phyloP scores from a whole-genome alignment of 2,888 invertebrate genomes.

The Drosophila atripex region DNA sequence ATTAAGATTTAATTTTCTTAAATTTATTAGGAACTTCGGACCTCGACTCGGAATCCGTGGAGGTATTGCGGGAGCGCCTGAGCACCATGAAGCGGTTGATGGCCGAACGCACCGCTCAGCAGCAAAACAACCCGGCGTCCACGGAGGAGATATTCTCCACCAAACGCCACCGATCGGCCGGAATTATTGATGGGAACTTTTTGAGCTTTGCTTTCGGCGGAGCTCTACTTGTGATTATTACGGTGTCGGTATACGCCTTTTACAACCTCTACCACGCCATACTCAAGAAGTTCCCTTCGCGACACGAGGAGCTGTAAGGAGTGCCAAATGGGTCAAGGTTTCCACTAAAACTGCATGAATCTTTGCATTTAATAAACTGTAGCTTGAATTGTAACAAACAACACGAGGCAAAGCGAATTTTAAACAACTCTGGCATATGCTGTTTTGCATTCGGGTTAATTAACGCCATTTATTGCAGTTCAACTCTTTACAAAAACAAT shows the following conservation, averaged over 20 bases:
- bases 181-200: slow-evolving; percentile 91
- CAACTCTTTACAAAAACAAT: slow-evolving; percentile 55
- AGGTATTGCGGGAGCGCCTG: slow-evolving; percentile 90
- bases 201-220: slow-evolving; percentile 92
- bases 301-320: slow-evolving; percentile 90
- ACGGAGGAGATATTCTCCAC: slow-evolving; percentile 83
- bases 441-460: slow-evolving; percentile 71
- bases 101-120: slow-evolving; percentile 87
- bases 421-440: slow-evolving; percentile 45
- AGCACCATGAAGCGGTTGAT: slow-evolving; percentile 92
- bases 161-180: slow-evolving; percentile 83
- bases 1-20: neutral
- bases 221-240: slow-evolving; percentile 90
- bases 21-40: slow-evolving; percentile 60
- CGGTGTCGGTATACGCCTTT: slow-evolving; percentile 93
- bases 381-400: slow-evolving; percentile 44
- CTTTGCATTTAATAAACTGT: slow-evolving; percentile 49
- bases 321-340: slow-evolving; percentile 14
- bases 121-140: slow-evolving; percentile 80
- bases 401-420: slow-evolving; percentile 12
- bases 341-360: slow-evolving; percentile 19
- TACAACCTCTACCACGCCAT: slow-evolving; percentile 92
- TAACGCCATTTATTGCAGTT: slow-evolving; percentile 70
- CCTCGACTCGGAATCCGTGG: slow-evolving; percentile 88
- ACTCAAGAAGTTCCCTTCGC: slow-evolving; percentile 91